Conservation (phyloP, 2,113 vertebrate species). For the Ceyx melanurus region DNA sequence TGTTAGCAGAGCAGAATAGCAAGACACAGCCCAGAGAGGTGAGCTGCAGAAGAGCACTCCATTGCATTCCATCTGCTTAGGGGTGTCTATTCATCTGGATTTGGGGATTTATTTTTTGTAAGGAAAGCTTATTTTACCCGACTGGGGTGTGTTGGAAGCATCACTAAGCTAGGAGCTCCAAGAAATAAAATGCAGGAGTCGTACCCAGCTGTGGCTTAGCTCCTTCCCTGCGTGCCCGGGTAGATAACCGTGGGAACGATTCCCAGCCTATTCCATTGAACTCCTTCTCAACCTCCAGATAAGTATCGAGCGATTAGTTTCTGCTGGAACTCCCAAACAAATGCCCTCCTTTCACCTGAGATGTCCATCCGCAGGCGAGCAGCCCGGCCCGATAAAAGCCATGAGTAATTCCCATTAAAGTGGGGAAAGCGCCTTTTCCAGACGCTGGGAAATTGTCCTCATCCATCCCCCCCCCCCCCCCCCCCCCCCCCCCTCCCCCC, state of each 20-base stretch:
- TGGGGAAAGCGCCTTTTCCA: neutral
- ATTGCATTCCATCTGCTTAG: slow-evolving; percentile 46
- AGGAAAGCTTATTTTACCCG: neutral
- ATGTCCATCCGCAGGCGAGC: neutral
- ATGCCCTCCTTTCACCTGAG: slow-evolving; percentile 6
- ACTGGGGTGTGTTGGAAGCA: neutral
- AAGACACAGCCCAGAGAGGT: slow-evolving; percentile 34
- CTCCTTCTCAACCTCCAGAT: neutral
- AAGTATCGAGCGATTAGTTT: neutral
- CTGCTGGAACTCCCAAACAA: neutral
- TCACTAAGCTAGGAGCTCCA: neutral
- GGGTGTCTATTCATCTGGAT: slow-evolving; percentile 8
- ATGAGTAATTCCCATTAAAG: slow-evolving; percentile 28
- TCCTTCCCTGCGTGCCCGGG: neutral
- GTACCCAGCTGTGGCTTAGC: neutral
- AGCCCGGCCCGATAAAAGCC: neutral
- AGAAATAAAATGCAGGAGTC: neutral
- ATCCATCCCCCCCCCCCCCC: neutral
- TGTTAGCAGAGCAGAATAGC: slow-evolving; percentile 30
- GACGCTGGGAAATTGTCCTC: neutral
- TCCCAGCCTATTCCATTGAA: neutral
- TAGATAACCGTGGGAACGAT: neutral
- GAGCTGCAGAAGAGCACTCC: slow-evolving; percentile 31
- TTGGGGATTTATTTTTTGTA: neutral
- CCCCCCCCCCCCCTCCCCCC: slow-evolving; percentile 25